phyloP scores from a whole-genome alignment of 2,797 vertebrate species.

The Cryptoblepharus egeriae region DNA sequence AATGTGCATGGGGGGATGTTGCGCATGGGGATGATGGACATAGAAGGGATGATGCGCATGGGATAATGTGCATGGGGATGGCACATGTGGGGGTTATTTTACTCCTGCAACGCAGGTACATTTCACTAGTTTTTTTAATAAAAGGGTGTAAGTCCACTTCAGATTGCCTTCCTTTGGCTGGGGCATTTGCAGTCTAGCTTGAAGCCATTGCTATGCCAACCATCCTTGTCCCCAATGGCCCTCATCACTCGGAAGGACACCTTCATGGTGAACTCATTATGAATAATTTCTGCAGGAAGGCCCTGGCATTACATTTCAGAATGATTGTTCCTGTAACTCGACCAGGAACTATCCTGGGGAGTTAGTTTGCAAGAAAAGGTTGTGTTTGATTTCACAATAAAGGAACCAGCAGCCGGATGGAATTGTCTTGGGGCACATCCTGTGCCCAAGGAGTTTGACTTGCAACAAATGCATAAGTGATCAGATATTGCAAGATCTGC shows the following conservation, averaged over 20 bases:
- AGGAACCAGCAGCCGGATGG: too few species aligned
- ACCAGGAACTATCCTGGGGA: conserved; percentile 29
- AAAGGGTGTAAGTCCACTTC: not conserved
- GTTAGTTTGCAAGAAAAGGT: conserved; percentile 7
- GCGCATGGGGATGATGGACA: too few species aligned
- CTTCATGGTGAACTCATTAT: conserved; percentile 14
- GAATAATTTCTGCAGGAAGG: conserved; percentile 59
- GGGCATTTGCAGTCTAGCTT: not conserved
- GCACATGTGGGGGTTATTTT: too few species aligned
- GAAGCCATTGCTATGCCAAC: conserved; percentile 46
- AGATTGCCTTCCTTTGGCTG: not conserved
- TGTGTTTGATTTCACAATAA: not conserved
- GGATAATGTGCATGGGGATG: too few species aligned
- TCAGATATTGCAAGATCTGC: too few species aligned
- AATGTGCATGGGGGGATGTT: too few species aligned
- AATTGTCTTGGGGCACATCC: too few species aligned
- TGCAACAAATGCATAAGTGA: too few species aligned
- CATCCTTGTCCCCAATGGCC: not conserved
- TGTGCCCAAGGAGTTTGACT: too few species aligned
- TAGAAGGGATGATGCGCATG: too few species aligned
- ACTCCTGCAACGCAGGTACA: too few species aligned
- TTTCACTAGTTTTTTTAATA: too few species aligned
- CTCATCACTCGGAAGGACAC: conserved; percentile 1
- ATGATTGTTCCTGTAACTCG: conserved; percentile 44
- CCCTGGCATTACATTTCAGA: conserved; percentile 57